Conservation (phyloP, 2,113 vertebrate species). For the Ophthalmolycus amberensis region DNA sequence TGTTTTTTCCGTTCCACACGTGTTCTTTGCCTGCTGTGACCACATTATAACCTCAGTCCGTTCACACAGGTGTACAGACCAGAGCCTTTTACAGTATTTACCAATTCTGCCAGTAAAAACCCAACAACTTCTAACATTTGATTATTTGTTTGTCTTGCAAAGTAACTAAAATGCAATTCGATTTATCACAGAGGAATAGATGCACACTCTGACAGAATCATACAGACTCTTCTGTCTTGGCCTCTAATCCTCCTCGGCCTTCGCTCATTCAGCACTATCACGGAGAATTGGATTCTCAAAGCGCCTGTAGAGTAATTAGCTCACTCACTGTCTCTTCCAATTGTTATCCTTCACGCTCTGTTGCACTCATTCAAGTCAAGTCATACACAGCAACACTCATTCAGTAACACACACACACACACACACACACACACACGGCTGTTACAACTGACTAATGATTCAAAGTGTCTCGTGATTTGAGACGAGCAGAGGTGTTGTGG, state of each 20-base stretch:
- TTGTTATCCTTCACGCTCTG: conserved; percentile 27
- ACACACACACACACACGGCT: conserved; percentile 17
- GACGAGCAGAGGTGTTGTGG: conserved; percentile 34
- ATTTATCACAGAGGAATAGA: not conserved
- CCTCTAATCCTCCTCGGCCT: conserved; percentile 22
- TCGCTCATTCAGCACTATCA: conserved; percentile 15
- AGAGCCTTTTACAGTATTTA: not conserved
- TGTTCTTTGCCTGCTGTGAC: not conserved
- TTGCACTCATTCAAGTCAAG: conserved; percentile 12
- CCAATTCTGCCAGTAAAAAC: not conserved
- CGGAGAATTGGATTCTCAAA: conserved; percentile 26
- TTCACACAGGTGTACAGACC: not conserved
- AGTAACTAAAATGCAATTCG: not conserved
- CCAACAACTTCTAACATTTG: not conserved
- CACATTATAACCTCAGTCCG: not conserved
- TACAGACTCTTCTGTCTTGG: conserved; percentile 1
- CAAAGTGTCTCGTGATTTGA: conserved; percentile 46
- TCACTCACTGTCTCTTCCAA: conserved; percentile 17
- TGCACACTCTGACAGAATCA: not conserved
- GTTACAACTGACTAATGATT: conserved; percentile 34
- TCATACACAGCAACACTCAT: not conserved
- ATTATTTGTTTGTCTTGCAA: not conserved
- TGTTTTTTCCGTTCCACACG: not conserved
- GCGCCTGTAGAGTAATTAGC: conserved; percentile 13
- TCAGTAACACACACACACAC: conserved; percentile 10